These are phyloP conservation scores for Acridotheres tristis DNA, from an alignment of 2,797 vertebrate species.

Conservation along the genomic window DNA sequence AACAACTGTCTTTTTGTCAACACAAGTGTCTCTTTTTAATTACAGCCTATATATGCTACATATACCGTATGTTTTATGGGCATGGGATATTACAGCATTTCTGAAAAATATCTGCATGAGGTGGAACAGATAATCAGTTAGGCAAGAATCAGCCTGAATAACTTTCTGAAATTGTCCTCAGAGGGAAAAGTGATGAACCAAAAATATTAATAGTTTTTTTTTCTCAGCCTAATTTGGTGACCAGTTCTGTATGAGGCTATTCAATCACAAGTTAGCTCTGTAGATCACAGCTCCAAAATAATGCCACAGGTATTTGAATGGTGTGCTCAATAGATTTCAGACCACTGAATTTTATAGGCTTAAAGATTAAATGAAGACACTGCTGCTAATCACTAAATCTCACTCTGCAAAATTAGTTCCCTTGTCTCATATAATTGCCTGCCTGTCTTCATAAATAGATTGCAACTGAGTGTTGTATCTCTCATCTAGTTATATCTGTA, in stretches of 20 bases:
- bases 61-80: not conserved
- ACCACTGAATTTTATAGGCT: slow-evolving; percentile 20
- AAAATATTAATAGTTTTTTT: not conserved
- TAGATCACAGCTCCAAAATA: not conserved
- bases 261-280: not conserved
- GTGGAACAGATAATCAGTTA: slow-evolving; percentile 15
- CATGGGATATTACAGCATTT: not conserved
- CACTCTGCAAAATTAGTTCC: slow-evolving; percentile 18
- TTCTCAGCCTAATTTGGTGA: not conserved
- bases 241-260: not conserved
- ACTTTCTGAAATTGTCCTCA: not conserved
- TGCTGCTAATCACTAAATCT: slow-evolving; percentile 11
- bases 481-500: slow-evolving; percentile 16
- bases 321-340: not conserved
- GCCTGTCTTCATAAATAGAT: slow-evolving; percentile 53
- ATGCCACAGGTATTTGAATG: not conserved
- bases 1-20: slow-evolving; percentile 61
- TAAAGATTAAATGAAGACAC: slow-evolving; percentile 14
- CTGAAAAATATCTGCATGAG: not conserved
- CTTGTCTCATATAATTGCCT: slow-evolving; percentile 11
- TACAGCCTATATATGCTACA: slow-evolving; percentile 13
- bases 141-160: not conserved
- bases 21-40: slow-evolving; percentile 58
- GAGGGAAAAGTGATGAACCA: not conserved
- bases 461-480: not conserved